Evolutionary conservation across 2,888 invertebrate genomes (phyloP).

Genomic region (Tipula unca): DNA sequence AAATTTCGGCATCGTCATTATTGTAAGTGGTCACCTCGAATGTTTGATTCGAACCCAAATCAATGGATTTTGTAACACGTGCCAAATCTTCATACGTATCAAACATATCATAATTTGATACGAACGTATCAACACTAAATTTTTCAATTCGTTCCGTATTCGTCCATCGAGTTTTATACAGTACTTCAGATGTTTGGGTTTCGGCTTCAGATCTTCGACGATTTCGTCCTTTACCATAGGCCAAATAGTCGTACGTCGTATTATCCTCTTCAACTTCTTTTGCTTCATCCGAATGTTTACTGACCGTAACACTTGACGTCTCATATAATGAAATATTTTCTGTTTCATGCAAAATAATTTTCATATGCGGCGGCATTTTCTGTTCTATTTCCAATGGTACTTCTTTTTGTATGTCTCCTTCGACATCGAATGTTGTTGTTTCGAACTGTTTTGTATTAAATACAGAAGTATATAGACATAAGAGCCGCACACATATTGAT

Average conservation of each 20-base stretch:
- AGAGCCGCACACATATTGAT: neutral
- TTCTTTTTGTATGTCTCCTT: neutral
- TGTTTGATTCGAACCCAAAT: slow-evolving; percentile 42
- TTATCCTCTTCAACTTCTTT: slow-evolving; percentile 52
- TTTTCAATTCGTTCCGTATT: slow-evolving; percentile 48
- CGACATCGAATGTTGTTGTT: neutral
- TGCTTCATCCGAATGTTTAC: slow-evolving; percentile 52
- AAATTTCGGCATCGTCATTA: slow-evolving; percentile 25
- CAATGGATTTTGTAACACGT: slow-evolving; percentile 31
- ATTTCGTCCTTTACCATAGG: slow-evolving; percentile 56
- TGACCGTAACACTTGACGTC: slow-evolving; percentile 53
- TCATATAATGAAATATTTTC: slow-evolving; percentile 56
- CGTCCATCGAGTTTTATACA: slow-evolving; percentile 57
- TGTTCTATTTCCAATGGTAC: neutral
- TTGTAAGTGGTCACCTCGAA: slow-evolving; percentile 37
- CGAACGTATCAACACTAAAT: slow-evolving; percentile 53
- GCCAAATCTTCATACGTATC: slow-evolving; percentile 54
- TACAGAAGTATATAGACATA: neutral
- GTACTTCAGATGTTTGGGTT: slow-evolving; percentile 55
- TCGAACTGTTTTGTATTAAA: neutral
- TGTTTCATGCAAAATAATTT: slow-evolving; percentile 57
- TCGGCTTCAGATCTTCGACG: slow-evolving; percentile 58
- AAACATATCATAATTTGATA: slow-evolving; percentile 70
- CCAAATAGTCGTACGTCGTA: slow-evolving; percentile 56
- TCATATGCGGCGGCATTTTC: slow-evolving; percentile 47